These are phyloP conservation scores for Melangyna quadrimaculata DNA, from an alignment of 2,888 invertebrate species.

Conservation along the genomic window DNA sequence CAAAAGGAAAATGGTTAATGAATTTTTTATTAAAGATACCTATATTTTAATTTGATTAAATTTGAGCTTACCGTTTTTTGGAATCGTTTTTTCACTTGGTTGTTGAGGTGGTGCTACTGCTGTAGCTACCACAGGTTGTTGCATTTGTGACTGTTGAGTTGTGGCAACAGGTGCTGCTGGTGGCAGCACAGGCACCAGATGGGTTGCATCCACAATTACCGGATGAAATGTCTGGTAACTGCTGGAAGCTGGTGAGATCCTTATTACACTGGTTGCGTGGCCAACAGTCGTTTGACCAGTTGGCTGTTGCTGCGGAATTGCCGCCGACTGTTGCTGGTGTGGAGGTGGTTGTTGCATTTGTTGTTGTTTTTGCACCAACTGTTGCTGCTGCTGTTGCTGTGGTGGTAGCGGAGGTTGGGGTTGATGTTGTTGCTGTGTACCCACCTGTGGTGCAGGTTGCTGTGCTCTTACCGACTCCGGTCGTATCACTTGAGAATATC, in stretches of 20 bases:
- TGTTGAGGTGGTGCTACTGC: slow-evolving; percentile 72
- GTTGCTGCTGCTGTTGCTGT: slow-evolving; percentile 79
- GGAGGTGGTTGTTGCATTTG: slow-evolving; percentile 79
- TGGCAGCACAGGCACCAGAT: slow-evolving; percentile 88
- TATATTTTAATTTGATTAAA: background rate
- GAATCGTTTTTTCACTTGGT: slow-evolving; percentile 81
- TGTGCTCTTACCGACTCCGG: slow-evolving; percentile 77
- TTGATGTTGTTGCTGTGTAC: slow-evolving; percentile 73
- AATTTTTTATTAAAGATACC: too few species aligned
- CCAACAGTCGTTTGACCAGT: slow-evolving; percentile 80
- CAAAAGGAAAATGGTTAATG: too few species aligned
- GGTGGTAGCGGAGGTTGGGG: slow-evolving; percentile 71
- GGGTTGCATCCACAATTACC: slow-evolving; percentile 91
- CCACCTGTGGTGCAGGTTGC: slow-evolving; percentile 58
- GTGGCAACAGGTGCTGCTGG: slow-evolving; percentile 75
- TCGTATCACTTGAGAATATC: slow-evolving; percentile 78
- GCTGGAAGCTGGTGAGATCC: slow-evolving; percentile 88
- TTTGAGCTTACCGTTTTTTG: slow-evolving; percentile 80
- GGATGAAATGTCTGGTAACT: slow-evolving; percentile 82
- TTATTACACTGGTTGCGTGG: slow-evolving; percentile 89
- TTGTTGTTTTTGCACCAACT: slow-evolving; percentile 27
- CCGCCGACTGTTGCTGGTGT: slow-evolving; percentile 48
- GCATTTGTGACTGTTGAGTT: slow-evolving; percentile 72
- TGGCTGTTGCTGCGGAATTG: slow-evolving; percentile 58
- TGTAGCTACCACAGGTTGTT: slow-evolving; percentile 68